phyloP scores from a whole-genome alignment of 2,113 vertebrate genomes.

The Sebastes fasciatus region DNA sequence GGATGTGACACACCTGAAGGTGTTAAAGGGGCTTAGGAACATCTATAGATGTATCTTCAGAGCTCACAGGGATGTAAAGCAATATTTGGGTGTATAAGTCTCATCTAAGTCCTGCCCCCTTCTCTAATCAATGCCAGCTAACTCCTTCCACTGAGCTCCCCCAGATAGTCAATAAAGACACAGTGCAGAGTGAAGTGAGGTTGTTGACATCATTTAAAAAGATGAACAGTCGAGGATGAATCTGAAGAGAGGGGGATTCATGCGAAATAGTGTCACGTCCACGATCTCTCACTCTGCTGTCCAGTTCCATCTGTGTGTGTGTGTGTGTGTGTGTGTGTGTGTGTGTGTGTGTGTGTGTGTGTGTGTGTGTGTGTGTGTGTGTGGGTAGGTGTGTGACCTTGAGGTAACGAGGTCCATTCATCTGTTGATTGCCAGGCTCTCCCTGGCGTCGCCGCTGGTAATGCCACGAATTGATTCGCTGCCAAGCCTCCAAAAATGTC shows the following conservation, averaged over 20 bases:
- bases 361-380: conserved; percentile 10
- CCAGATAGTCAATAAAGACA: conserved; percentile 27
- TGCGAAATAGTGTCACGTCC: conserved; percentile 6
- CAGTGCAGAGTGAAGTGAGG: neutral
- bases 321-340: conserved; percentile 10
- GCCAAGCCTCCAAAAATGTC: conserved; percentile 38
- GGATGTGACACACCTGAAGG: no score
- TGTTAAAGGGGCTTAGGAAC: neutral
- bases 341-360: conserved; percentile 40
- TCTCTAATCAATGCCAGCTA: conserved; percentile 29
- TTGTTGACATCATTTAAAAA: conserved; percentile 20
- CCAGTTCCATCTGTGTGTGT: conserved; percentile 14
- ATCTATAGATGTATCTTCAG: conserved; percentile 18
- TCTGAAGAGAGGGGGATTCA: neutral
- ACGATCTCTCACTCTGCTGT: conserved; percentile 30
- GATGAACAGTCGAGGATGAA: conserved; percentile 15
- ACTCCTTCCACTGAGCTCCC: conserved; percentile 43
- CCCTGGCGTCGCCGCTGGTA: conserved; percentile 24
- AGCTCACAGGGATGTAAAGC: neutral
- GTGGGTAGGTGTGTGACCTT: conserved; percentile 61
- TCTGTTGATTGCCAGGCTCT: conserved; percentile 54
- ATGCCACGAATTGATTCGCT: conserved; percentile 47
- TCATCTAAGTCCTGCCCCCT: conserved; percentile 12
- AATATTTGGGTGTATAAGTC: conserved; percentile 1
- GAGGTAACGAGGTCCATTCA: conserved; percentile 51